phyloP scores from a whole-genome alignment of 2,888 invertebrate species.

The Phaedon cochleariae region DNA sequence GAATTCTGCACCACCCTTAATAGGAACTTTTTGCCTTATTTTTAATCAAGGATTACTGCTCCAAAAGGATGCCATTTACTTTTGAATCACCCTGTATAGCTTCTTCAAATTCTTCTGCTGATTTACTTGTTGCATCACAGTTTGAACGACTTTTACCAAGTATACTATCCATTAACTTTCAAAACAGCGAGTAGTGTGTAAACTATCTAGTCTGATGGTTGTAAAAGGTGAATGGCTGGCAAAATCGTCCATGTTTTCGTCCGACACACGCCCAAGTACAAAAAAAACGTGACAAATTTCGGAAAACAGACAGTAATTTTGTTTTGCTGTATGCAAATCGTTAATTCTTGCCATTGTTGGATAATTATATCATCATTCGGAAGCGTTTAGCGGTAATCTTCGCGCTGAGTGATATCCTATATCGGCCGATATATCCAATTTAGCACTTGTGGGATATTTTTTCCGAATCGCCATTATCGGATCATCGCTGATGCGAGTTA shows the following conservation, averaged over 20 bases:
- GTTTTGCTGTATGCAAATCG: no score
- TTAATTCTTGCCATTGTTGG: neutral
- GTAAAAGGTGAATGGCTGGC: neutral
- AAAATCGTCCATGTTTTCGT: neutral
- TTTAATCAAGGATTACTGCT: no score
- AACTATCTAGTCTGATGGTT: neutral
- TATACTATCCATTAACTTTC: neutral
- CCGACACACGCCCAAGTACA: neutral
- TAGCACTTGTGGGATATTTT: neutral
- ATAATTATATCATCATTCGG: neutral
- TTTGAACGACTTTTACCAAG: neutral
- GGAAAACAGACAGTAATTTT: no score
- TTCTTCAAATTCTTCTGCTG: no score
- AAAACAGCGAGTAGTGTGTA: neutral
- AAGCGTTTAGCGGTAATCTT: neutral
- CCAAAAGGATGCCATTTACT: no score
- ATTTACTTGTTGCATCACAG: neutral
- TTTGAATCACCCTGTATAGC: no score
- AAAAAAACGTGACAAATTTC: neutral
- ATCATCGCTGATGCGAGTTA: neutral
- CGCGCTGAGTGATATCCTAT: neutral
- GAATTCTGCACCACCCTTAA: no score
- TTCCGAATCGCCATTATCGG: neutral
- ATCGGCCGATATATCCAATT: neutral
- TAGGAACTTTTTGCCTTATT: no score